Conservation (phyloP, 2,797 vertebrate species). For the Microctenopoma stevenorrisi region DNA sequence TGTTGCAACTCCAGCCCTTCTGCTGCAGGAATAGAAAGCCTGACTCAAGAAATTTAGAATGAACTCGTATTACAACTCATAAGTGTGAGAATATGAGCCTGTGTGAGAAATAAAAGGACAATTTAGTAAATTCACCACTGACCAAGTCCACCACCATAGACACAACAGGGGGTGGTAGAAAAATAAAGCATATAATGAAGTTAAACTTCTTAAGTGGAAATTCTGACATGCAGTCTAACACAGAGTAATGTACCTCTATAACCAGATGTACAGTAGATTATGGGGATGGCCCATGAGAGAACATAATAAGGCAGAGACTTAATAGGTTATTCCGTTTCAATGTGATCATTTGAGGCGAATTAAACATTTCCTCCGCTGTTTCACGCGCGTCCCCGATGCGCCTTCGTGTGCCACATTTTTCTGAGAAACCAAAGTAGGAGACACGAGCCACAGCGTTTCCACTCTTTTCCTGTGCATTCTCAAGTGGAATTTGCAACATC, state of each 20-base stretch:
- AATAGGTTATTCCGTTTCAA: not conserved
- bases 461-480: slow-evolving; percentile 22
- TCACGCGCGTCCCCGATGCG: not conserved
- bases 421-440: slow-evolving; percentile 3
- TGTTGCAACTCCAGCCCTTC: slow-evolving; percentile 18
- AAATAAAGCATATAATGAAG: not conserved
- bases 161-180: too few species aligned
- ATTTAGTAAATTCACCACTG: not conserved
- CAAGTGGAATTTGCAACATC: slow-evolving; percentile 17
- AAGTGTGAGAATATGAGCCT: not conserved
- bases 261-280: not conserved
- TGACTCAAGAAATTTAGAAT: slow-evolving; percentile 8
- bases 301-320: not conserved
- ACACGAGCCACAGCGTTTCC: not conserved
- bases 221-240: too few species aligned
- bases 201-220: not conserved
- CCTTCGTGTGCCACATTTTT: slow-evolving; percentile 2
- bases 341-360: not conserved
- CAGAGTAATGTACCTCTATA: not conserved
- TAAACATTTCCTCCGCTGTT: not conserved
- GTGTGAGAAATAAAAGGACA: not conserved
- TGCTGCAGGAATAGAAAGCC: slow-evolving; percentile 29
- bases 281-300: not conserved
- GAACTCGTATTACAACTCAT: not conserved
- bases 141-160: too few species aligned